Evolutionary conservation across 2,888 invertebrate genomes (phyloP).

Genomic region (Oligia latruncula): DNA sequence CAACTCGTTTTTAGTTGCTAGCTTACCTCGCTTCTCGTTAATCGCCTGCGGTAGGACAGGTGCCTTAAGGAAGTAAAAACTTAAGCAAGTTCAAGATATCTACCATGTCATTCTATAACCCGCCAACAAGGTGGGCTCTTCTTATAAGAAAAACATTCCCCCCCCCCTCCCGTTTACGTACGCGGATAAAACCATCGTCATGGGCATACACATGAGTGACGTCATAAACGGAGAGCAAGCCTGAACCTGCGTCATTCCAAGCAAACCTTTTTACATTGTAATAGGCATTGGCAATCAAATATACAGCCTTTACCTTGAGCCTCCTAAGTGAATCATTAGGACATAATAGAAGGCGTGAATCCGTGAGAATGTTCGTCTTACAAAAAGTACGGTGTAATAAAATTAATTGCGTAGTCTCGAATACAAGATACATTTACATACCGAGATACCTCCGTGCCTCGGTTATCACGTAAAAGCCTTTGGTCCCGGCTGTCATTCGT

Average conservation of each 20-base stretch:
- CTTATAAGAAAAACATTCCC: neutral
- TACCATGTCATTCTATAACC: neutral
- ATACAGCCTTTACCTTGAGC: slow-evolving; percentile 45
- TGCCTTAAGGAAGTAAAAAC: neutral
- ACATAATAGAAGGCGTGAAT: slow-evolving; percentile 34
- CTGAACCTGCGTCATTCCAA: slow-evolving; percentile 26
- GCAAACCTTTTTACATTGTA: slow-evolving; percentile 20
- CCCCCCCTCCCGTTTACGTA: neutral
- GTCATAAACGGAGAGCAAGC: slow-evolving; percentile 8
- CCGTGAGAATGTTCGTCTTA: slow-evolving; percentile 12
- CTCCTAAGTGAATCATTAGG: slow-evolving; percentile 43
- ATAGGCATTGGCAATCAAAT: slow-evolving; percentile 22
- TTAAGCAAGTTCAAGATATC: neutral
- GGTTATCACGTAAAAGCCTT: too few relatives aligned
- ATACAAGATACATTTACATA: too few relatives aligned
- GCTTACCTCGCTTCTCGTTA: too few relatives aligned
- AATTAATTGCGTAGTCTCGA: neutral
- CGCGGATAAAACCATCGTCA: neutral
- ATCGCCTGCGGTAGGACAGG: too few relatives aligned
- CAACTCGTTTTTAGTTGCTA: too few relatives aligned
- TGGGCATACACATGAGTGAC: slow-evolving; percentile 13
- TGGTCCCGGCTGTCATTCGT: too few relatives aligned
- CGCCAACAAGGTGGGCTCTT: neutral
- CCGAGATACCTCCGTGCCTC: too few relatives aligned
- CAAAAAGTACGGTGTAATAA: slow-evolving; percentile 5